Evolutionary conservation across 2,113 vertebrate species (phyloP).

Genomic region (Gadus chalcogrammus): DNA sequence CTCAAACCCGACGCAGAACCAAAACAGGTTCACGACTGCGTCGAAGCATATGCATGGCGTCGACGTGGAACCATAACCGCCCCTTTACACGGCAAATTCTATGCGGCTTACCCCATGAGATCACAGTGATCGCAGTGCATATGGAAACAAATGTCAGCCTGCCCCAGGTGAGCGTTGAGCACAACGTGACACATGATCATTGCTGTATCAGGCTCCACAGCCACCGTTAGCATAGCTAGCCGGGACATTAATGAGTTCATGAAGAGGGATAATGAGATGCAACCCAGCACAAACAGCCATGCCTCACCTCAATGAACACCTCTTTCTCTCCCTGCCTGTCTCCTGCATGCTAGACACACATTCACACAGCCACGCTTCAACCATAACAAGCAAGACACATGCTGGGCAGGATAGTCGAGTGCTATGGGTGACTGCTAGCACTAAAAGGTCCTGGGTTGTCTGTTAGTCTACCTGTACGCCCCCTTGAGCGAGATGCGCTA

Average conservation of each 20-base stretch:
- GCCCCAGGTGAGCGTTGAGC: slow-evolving; percentile 41
- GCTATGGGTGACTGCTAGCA: too few species aligned
- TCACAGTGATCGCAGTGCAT: slow-evolving; percentile 40
- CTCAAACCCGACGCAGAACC: too few species aligned
- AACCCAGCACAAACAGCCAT: slow-evolving; percentile 42
- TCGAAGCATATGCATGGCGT: too few species aligned
- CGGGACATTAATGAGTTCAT: slow-evolving; percentile 48
- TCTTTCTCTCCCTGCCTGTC: slow-evolving; percentile 1
- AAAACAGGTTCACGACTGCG: too few species aligned
- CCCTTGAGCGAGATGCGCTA: too few species aligned
- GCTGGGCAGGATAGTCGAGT: too few species aligned
- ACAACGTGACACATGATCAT: background rate
- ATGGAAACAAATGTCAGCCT: slow-evolving; percentile 46
- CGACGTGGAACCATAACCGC: too few species aligned
- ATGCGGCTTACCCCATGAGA: slow-evolving; percentile 35
- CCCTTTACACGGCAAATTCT: background rate
- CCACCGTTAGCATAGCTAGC: slow-evolving; percentile 40
- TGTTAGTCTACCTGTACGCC: too few species aligned
- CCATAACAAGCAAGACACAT: background rate
- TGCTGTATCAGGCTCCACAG: slow-evolving; percentile 35
- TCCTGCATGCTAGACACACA: background rate
- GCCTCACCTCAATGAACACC: slow-evolving; percentile 41
- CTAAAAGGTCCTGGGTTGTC: too few species aligned
- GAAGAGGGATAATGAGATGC: slow-evolving; percentile 57
- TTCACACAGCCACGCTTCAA: background rate